Conservation (phyloP, 2,888 invertebrate species). For the Trichacis sp. region DNA sequence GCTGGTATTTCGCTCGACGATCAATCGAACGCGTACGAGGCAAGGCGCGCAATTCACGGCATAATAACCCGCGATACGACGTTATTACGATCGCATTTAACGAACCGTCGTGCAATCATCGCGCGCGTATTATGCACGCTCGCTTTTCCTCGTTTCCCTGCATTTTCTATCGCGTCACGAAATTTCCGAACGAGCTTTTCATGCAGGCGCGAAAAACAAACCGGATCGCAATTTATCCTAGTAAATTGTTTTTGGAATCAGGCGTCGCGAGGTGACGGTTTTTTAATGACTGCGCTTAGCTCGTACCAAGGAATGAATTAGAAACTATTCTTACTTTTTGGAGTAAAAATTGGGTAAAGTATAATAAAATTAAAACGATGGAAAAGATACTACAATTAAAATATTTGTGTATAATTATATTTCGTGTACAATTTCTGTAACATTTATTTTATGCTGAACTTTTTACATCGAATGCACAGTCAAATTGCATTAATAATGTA, state of each 20-base stretch:
- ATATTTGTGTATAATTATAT: no score
- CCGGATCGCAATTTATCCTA: slow-evolving; percentile 8
- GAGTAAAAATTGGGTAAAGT: no score
- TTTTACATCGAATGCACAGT: no score
- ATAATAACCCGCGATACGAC: background rate
- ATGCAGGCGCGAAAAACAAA: background rate
- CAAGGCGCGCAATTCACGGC: background rate
- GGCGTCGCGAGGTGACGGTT: slow-evolving; percentile 15
- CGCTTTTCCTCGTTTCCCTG: slow-evolving; percentile 2
- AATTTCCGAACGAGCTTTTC: background rate
- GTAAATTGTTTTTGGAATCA: background rate
- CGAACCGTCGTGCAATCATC: slow-evolving; percentile 4
- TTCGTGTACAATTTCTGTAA: no score
- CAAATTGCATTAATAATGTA: no score
- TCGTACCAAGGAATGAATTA: no score
- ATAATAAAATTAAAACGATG: no score
- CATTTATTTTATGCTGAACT: no score
- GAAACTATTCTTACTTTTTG: no score
- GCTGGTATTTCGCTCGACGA: background rate
- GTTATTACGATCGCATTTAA: slow-evolving; percentile 3
- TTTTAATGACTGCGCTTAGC: no score
- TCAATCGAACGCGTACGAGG: background rate
- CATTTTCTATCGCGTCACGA: no score
- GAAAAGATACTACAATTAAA: no score
- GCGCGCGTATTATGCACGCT: background rate